Evolutionary conservation across 2,113 vertebrate genomes (phyloP).

Genomic region (Xiphophorus couchianus): DNA sequence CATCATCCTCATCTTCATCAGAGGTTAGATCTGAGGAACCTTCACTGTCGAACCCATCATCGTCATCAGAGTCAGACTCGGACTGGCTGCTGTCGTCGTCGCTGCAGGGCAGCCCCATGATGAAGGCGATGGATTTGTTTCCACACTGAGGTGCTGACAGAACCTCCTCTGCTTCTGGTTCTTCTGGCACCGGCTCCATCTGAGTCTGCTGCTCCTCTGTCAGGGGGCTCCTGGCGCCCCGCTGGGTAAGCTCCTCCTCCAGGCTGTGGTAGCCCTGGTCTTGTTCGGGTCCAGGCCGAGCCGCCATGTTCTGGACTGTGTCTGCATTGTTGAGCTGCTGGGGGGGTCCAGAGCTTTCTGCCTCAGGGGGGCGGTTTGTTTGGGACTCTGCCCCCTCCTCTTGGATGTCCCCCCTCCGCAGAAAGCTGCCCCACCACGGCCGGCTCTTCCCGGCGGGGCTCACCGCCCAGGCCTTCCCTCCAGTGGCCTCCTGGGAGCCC

Average conservation of each 20-base stretch:
- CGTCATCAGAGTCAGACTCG: slow-evolving; percentile 65
- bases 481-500: slow-evolving; percentile 39
- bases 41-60: slow-evolving; percentile 90
- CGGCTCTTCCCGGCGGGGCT: background rate
- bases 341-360: slow-evolving; percentile 71
- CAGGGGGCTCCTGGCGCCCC: background rate
- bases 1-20: slow-evolving; percentile 41
- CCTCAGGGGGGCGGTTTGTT: slow-evolving; percentile 34
- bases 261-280: slow-evolving; percentile 92
- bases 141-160: slow-evolving; percentile 76
- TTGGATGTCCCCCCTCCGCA: slow-evolving; percentile 34
- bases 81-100: slow-evolving; percentile 74
- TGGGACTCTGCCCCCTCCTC: slow-evolving; percentile 13
- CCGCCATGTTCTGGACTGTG: slow-evolving; percentile 38
- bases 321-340: slow-evolving; percentile 45
- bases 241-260: slow-evolving; percentile 84
- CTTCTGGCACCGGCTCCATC: background rate
- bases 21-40: slow-evolving; percentile 73
- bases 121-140: slow-evolving; percentile 92
- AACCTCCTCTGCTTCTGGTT: background rate
- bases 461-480: slow-evolving; percentile 5
- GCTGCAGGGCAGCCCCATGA: slow-evolving; percentile 87
- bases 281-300: slow-evolving; percentile 80
- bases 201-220: background rate
- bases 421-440: slow-evolving; percentile 64